Base-by-base conservation (phyloP, 2,797 vertebrate species). In the Hypotaenidia okinawae region DNA sequence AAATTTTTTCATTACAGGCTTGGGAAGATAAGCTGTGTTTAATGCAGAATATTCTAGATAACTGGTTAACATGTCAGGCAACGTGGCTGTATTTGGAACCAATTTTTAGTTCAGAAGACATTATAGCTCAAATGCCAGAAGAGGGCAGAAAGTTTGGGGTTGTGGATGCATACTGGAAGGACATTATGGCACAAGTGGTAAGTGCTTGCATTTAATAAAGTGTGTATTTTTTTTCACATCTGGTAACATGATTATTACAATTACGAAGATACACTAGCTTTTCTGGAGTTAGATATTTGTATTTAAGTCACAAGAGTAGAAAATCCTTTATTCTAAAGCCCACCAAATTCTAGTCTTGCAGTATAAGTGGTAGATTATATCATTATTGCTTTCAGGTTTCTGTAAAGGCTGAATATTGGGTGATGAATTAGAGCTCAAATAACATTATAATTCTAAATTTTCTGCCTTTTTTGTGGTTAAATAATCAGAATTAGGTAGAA, bases 61-160 rank as follows among this genome's bases (percentile, higher is more conserved):
- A 96, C 77, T 98, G 99, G 98, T 94, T 99, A 90, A 98, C 98
- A 93, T 99, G 99, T 92, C 99, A 99, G 96, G 95, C 97, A 51
- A 98, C 98, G 0, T 99, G 99, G 99, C 97, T 99, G 19, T 99
- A 99, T 96, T 98, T 99, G 28, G 99, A 99, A 84, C 98, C 99
- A 35, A 99, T 99, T 97, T 99, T 99, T 97, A 99, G 99, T 97
- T 99, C 99, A 5, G 98, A 98, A 96, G 99, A 99, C 91, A 99
- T 99, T 90, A 98, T 98, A 79, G 98, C 98, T 59, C 99, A 99
- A 97, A 99, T 99, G 99, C 99, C 99, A 30, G 99, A 99, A 95
- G 99, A 99, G 80, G 99, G 99, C 64, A 98, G 93, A 90, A 99
- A 99, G 94, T 99, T 99, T 96, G 91, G 68, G 64, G 97, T 97